Conservation (phyloP, 2,113 vertebrate species). For the Hypomesus transpacificus region DNA sequence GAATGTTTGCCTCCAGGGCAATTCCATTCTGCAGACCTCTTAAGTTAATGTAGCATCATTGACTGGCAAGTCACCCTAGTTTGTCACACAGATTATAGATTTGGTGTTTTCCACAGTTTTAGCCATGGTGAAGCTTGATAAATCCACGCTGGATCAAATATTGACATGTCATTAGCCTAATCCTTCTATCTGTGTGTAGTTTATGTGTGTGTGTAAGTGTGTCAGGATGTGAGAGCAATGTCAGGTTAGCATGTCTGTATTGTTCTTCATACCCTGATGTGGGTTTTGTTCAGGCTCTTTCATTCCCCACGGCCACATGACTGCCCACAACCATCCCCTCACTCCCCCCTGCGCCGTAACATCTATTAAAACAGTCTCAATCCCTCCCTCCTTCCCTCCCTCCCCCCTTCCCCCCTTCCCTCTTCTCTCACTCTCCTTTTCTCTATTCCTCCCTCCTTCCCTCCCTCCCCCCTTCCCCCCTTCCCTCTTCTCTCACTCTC, state of each 20-base stretch:
- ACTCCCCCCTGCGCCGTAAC: neutral
- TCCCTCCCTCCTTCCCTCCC: conserved; percentile 28
- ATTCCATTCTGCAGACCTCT: too few species aligned
- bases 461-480: too few species aligned
- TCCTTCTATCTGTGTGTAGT: neutral
- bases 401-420: conserved; percentile 10
- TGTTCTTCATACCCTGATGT: neutral
- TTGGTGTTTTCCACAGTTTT: neutral
- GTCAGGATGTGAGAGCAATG: conserved; percentile 23
- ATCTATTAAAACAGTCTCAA: conserved; percentile 42
- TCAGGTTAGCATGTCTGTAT: conserved; percentile 30
- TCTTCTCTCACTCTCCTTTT: too few species aligned
- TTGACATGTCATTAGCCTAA: neutral
- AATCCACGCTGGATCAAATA: neutral
- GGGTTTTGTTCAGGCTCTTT: conserved; percentile 21
- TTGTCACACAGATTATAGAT: neutral
- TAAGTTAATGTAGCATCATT: too few species aligned
- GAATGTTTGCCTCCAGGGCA: too few species aligned
- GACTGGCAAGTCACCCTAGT: too few species aligned
- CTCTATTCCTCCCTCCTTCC: too few species aligned
- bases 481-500: neutral
- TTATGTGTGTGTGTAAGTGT: neutral
- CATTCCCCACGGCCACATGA: conserved; percentile 39
- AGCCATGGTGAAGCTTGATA: neutral
- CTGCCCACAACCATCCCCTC: neutral